Percentiles rank a stretch among this genome's conserved stretches.
phyloP scores from a whole-genome alignment of 2,113 vertebrate genomes.

The Sphaerodactylus townsendi region DNA sequence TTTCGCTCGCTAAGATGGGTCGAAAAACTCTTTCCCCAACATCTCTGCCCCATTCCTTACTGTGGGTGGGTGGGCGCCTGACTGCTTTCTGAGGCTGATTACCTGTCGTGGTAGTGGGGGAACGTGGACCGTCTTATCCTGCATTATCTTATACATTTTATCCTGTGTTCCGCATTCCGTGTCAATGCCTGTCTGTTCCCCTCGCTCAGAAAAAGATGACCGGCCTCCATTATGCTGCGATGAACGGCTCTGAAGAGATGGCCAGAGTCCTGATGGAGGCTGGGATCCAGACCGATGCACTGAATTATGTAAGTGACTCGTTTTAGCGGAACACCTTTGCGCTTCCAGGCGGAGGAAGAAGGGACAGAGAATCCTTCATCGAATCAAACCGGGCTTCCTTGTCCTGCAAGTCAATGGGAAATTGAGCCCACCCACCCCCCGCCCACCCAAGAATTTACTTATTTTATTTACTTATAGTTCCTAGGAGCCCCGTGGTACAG shows the following conservation, averaged over 20 bases:
- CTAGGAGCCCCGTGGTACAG: too few relatives aligned
- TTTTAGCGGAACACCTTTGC: not conserved
- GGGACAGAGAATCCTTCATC: too few relatives aligned
- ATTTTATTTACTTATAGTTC: too few relatives aligned
- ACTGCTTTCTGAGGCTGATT: too few relatives aligned
- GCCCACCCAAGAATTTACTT: not conserved
- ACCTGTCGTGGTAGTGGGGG: too few relatives aligned
- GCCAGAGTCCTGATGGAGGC: slow-evolving; percentile 75
- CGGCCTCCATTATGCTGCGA: slow-evolving; percentile 83
- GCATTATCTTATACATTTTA: too few relatives aligned
- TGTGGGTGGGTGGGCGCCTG: too few relatives aligned
- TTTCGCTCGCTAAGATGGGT: too few relatives aligned
- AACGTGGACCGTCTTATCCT: not conserved
- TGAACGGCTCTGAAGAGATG: slow-evolving; percentile 72
- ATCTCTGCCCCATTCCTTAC: too few relatives aligned
- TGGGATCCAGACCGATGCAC: slow-evolving; percentile 73
- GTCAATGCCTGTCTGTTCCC: not conserved
- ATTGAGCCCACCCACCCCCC: too few relatives aligned
- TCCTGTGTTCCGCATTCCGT: too few relatives aligned
- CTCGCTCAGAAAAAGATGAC: slow-evolving; percentile 79
- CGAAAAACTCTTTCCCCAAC: too few relatives aligned
- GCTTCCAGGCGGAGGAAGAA: not conserved
- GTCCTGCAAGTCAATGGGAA: not conserved
- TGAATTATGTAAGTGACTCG: slow-evolving; percentile 78
- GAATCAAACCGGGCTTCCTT: not conserved